A percentile compares a stretch with the other conserved stretches of the same genome.
Evolutionary conservation across 2,113 vertebrate species (phyloP).

Genomic region (Campylorhamphus procurvoides): DNA sequence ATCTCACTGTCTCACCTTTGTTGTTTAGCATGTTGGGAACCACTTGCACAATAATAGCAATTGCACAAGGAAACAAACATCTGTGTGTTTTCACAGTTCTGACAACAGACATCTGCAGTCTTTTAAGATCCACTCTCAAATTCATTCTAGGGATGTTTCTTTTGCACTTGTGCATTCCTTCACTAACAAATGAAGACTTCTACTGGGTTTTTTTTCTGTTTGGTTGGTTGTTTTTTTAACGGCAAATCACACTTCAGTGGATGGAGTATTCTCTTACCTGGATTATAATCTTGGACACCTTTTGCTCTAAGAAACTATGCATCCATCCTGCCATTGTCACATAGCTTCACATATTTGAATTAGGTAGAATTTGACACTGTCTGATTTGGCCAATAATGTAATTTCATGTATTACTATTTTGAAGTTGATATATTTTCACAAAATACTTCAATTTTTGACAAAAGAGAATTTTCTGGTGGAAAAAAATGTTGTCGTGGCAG

Average conservation of each 20-base stretch:
- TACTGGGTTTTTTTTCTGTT: fast-evolving
- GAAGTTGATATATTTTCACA: background rate
- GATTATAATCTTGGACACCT: background rate
- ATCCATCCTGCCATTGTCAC: background rate
- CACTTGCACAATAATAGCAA: background rate
- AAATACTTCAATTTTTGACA: background rate
- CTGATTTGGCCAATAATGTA: background rate
- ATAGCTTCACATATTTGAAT: background rate
- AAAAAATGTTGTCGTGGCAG: background rate
- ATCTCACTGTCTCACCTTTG: background rate
- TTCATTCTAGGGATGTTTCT: background rate
- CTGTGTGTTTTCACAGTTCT: background rate
- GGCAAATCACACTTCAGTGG: background rate
- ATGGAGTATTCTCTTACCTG: background rate
- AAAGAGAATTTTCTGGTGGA: background rate
- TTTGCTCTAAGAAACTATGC: background rate
- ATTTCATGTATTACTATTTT: background rate
- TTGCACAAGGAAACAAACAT: background rate
- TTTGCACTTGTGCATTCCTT: background rate
- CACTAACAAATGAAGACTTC: background rate
- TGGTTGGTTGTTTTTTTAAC: background rate
- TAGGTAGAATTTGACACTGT: background rate
- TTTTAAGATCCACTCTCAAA: background rate
- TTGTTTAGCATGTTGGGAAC: background rate
- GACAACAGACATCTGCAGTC: background rate